A percentile compares a stretch with the other conserved stretches of the same genome.
phyloP scores from a whole-genome alignment of 2,797 vertebrate species.

The Lophius americanus region DNA sequence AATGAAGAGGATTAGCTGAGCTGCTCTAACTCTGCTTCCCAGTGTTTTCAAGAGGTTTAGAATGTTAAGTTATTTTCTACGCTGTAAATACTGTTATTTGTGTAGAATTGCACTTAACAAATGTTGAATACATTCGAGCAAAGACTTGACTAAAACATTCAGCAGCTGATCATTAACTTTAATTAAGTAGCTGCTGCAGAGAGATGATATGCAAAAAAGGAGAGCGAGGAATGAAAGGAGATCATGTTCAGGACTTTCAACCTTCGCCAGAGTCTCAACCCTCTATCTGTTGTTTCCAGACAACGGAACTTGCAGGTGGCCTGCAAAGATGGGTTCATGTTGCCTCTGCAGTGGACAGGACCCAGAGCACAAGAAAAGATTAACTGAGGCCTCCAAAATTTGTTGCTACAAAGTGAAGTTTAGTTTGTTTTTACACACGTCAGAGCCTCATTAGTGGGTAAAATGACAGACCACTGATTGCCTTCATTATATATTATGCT shows the following conservation, averaged over 20 bases:
- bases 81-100: not conserved
- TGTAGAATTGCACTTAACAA: no score
- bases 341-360: constrained; percentile 1
- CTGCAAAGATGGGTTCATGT: not conserved
- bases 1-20: no score
- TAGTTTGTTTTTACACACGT: constrained; percentile 71
- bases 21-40: not conserved
- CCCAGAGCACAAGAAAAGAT: constrained; percentile 11
- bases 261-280: not conserved
- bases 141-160: constrained; percentile 5
- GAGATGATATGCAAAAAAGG: constrained; percentile 1
- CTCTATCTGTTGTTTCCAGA: constrained; percentile 1
- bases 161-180: constrained; percentile 6
- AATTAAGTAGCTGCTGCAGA: not conserved
- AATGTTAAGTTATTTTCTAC: not conserved
- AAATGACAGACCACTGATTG: constrained; percentile 72
- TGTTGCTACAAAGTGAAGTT: constrained; percentile 31
- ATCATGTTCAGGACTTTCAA: not conserved
- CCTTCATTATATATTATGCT: constrained; percentile 73
- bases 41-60: not conserved
- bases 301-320: constrained; percentile 22
- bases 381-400: constrained; percentile 21
- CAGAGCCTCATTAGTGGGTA: constrained; percentile 75
- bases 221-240: not conserved
- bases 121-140: not conserved